phyloP scores from a whole-genome alignment of 92 coral and sea anemone genomes.

The Meandrina meandrites region DNA sequence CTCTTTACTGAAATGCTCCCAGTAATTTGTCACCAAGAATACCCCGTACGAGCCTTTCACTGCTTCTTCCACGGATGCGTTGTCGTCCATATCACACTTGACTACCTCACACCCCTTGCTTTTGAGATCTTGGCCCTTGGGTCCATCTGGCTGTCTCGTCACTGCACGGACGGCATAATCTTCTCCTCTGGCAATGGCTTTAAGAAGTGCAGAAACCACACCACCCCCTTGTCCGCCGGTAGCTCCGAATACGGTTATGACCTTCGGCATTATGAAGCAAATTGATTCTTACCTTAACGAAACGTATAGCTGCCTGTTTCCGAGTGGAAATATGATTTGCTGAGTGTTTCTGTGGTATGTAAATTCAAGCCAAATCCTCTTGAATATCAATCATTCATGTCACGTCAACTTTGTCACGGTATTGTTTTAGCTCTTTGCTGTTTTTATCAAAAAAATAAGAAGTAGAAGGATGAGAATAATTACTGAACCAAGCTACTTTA shows the following conservation, averaged over 20 bases:
- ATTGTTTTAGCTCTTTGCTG: neutral
- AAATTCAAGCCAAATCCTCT: neutral
- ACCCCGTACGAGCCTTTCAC: constrained; percentile 74
- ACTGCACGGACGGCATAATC: constrained; percentile 64
- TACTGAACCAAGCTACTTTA: neutral
- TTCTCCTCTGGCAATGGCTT: constrained; percentile 15
- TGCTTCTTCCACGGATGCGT: constrained; percentile 58
- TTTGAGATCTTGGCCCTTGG: constrained; percentile 63
- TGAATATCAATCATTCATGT: neutral
- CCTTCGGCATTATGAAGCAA: constrained; percentile 33
- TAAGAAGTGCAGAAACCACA: constrained; percentile 56
- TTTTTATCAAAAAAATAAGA: too few species aligned
- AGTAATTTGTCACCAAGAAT: constrained; percentile 77
- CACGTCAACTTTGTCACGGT: neutral
- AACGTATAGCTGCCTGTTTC: neutral
- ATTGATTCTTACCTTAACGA: too few species aligned
- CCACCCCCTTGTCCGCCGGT: constrained; percentile 84
- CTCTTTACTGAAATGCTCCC: constrained; percentile 73
- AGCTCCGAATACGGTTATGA: constrained; percentile 74
- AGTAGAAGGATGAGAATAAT: neutral
- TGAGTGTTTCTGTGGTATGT: constrained; percentile 8
- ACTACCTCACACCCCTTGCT: constrained; percentile 69
- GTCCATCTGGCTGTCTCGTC: constrained; percentile 59
- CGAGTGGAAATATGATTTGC: neutral
- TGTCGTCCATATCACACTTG: constrained; percentile 64